Conservation (phyloP, 2,888 invertebrate species). For the Ornithoptera priamus region DNA sequence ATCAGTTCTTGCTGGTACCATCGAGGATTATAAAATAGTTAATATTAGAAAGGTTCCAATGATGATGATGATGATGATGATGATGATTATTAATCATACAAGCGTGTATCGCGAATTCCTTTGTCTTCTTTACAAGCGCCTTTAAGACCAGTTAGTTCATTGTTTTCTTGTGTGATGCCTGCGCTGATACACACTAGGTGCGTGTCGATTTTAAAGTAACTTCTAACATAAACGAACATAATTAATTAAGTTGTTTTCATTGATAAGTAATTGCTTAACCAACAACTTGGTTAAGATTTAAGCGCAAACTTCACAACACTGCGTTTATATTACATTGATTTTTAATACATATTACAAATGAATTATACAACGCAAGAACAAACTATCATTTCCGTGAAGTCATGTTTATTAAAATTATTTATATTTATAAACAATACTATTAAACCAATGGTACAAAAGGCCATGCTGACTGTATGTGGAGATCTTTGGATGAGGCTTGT, state of each 20-base stretch:
- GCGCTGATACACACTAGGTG: background rate
- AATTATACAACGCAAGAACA: background rate
- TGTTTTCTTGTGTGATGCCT: background rate
- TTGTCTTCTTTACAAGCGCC: background rate
- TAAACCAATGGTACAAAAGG: too few species aligned
- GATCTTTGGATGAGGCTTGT: too few species aligned
- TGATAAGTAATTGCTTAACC: slow-evolving; percentile 12
- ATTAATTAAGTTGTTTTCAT: slow-evolving; percentile 7
- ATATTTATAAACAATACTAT: too few species aligned
- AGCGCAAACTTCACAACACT: background rate
- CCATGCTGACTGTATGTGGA: too few species aligned
- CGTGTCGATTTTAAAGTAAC: background rate
- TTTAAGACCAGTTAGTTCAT: background rate
- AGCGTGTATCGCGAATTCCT: background rate
- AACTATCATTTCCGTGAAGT: background rate
- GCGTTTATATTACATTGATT: background rate
- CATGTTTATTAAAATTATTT: background rate
- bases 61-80: too few species aligned
- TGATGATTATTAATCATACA: too few species aligned
- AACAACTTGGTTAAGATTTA: background rate
- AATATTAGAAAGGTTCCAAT: too few species aligned
- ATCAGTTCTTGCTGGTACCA: too few species aligned
- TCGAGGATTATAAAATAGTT: too few species aligned
- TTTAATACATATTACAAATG: background rate
- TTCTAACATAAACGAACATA: background rate